Evolutionary conservation across 1,140 invertebrate species (phyloP).

Genomic region (Listronotus oregonensis): DNA sequence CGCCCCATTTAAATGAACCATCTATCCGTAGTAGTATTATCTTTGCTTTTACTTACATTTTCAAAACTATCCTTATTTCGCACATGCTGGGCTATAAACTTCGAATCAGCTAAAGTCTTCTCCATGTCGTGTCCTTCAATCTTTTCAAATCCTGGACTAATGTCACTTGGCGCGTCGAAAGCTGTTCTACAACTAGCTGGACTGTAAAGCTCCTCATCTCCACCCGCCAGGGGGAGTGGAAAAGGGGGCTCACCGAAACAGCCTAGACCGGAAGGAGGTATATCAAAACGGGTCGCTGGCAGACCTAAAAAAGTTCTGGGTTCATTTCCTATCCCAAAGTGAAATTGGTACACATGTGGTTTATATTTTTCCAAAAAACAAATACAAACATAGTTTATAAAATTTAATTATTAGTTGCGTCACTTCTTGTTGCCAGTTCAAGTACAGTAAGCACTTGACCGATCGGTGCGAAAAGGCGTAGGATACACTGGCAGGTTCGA

Average conservation of each 20-base stretch:
- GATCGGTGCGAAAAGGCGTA: too few species aligned
- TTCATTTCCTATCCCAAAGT: not conserved
- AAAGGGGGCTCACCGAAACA: constrained; percentile 70
- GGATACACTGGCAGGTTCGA: too few species aligned
- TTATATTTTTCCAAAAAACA: too few species aligned
- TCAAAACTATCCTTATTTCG: constrained; percentile 93
- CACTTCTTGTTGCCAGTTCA: too few species aligned
- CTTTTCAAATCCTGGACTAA: constrained; percentile 79
- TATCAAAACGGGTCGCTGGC: constrained; percentile 62
- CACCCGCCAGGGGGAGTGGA: constrained; percentile 70
- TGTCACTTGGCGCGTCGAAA: constrained; percentile 64
- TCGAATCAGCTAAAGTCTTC: constrained; percentile 85
- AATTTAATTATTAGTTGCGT: too few species aligned
- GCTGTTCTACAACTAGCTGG: constrained; percentile 61
- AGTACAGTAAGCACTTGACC: too few species aligned
- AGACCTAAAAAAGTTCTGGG: constrained; percentile 23
- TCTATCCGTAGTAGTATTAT: too few species aligned
- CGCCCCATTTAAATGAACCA: too few species aligned
- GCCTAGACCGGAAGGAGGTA: constrained; percentile 60
- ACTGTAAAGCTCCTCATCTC: constrained; percentile 81
- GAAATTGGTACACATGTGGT: too few species aligned
- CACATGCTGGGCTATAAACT: constrained; percentile 93
- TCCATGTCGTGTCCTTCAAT: constrained; percentile 78
- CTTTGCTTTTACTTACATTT: constrained; percentile 80
- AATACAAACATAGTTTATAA: too few species aligned